Percentiles rank a stretch among this genome's conserved stretches.
phyloP scores from a whole-genome alignment of 1,140 invertebrate genomes.

The Plodia interpunctella region DNA sequence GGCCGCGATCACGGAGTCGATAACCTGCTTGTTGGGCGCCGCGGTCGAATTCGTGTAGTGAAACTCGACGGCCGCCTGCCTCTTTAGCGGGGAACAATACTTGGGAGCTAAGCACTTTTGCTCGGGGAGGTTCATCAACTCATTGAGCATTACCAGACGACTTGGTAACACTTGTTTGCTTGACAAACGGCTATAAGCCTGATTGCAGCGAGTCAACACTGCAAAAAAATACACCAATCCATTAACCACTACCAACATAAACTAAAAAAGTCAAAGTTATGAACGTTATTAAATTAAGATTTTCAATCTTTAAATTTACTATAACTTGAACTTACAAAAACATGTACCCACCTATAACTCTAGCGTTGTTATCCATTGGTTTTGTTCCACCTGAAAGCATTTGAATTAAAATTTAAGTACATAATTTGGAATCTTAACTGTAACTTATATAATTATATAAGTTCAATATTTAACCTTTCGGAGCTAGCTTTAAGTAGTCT shows the following conservation, averaged over 20 bases:
- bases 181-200: slow-evolving; percentile 44
- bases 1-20: slow-evolving; percentile 48
- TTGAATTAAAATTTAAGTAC: background rate
- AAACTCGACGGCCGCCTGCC: slow-evolving; percentile 49
- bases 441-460: slow-evolving; percentile 10
- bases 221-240: slow-evolving; percentile 30
- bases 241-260: background rate
- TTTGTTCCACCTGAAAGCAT: slow-evolving; percentile 8
- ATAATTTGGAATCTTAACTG: slow-evolving; percentile 11
- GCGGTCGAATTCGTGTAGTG: slow-evolving; percentile 39
- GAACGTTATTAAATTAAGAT: background rate
- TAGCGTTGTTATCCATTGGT: slow-evolving; percentile 35
- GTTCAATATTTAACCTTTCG: slow-evolving; percentile 40
- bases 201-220: slow-evolving; percentile 62
- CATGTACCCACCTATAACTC: slow-evolving; percentile 46
- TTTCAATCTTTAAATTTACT: background rate
- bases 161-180: slow-evolving; percentile 45
- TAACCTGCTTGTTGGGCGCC: slow-evolving; percentile 51
- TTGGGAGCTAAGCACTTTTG: slow-evolving; percentile 41
- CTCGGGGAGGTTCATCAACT: slow-evolving; percentile 26
- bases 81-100: slow-evolving; percentile 66
- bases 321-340: background rate
- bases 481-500: slow-evolving; percentile 64
- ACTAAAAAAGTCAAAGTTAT: too few relatives aligned
- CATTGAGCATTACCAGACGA: slow-evolving; percentile 46